phyloP scores from a whole-genome alignment of 92 coral and sea anemone species.

The Virgularia gustaviana region DNA sequence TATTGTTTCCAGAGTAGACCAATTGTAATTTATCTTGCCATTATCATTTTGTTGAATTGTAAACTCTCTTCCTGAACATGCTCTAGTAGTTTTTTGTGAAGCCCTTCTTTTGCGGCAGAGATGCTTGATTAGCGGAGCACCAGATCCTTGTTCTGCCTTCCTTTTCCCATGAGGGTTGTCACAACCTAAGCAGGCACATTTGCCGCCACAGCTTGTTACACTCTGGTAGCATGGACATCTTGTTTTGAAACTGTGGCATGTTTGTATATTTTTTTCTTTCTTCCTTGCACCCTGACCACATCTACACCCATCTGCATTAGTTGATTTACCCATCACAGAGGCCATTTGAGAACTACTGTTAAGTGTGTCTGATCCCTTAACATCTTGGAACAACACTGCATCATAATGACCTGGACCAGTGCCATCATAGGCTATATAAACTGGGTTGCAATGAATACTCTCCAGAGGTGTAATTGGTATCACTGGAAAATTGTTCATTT shows the following conservation, averaged over 20 bases:
- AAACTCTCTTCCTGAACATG: conserved; percentile 35
- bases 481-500: conserved; percentile 52
- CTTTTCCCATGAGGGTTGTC: no score
- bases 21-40: conserved; percentile 19
- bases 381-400: conserved; percentile 34
- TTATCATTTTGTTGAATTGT: conserved; percentile 11
- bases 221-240: conserved; percentile 60
- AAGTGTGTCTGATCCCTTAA: not conserved
- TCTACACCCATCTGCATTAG: conserved; percentile 25
- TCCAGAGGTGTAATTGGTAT: conserved; percentile 54
- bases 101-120: conserved; percentile 37
- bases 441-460: conserved; percentile 41
- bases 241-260: conserved; percentile 47
- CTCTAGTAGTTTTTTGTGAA: conserved; percentile 36
- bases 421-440: conserved; percentile 54
- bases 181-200: no score
- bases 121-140: not conserved
- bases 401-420: conserved; percentile 56
- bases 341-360: not conserved
- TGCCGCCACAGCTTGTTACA: conserved; percentile 11
- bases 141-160: not conserved
- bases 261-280: conserved; percentile 32
- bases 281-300: conserved; percentile 58
- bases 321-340: not conserved
- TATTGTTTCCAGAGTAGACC: conserved; percentile 50